Evolutionary conservation across 2,888 invertebrate species (phyloP), one percentile per base, ranked within the genome.

Genomic region (Coelinius sp.): DNA sequence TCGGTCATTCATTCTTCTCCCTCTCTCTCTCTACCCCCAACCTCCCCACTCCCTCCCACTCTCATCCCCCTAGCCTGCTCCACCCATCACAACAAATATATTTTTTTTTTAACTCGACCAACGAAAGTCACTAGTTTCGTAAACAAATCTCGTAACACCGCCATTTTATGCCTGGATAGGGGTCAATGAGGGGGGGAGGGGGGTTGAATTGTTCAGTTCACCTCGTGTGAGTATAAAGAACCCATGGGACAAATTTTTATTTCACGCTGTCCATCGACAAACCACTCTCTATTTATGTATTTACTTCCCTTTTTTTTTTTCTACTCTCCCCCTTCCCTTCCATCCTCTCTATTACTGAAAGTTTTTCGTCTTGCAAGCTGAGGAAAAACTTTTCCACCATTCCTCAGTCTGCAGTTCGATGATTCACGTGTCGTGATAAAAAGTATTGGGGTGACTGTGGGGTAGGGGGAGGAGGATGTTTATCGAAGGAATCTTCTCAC

Each of bases 211-310:
- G 38, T 41, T 63, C 35, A 17, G n/a, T n/a, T 12, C 24, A n/a
- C 41, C 24, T 38, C 63, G 63, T 71, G 38, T 49, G 46, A 31
- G 44, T 24, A n/a, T 35, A 35, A 41, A 31, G 25, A 49, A 63
- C 63, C 62, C 66, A 38, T 10, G 66, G 52, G 62, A 71, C 66
- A 68, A 67, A 71, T 71, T 71, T 71, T 66, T 67, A 71, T 67
- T 66, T 66, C 41, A 56, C 65, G 20, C 41, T 44, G 46, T 31
- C 56, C 41, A 41, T 63, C 41, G 63, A 63, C 59, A 31, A 46
- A n/a, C 31, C 52, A 59, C 17, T 64, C 31, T 64, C 17, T 52
- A 24, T 62, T 70, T 70, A 65, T 65, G 31, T 46, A 44, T 52
- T 62, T n/a, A n/a, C n/a, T n/a, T n/a, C n/a, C n/a, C 7, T 17